These are phyloP conservation scores for Agonum fuliginosum DNA, from an alignment of 2,888 invertebrate genomes.

Conservation along the genomic window DNA sequence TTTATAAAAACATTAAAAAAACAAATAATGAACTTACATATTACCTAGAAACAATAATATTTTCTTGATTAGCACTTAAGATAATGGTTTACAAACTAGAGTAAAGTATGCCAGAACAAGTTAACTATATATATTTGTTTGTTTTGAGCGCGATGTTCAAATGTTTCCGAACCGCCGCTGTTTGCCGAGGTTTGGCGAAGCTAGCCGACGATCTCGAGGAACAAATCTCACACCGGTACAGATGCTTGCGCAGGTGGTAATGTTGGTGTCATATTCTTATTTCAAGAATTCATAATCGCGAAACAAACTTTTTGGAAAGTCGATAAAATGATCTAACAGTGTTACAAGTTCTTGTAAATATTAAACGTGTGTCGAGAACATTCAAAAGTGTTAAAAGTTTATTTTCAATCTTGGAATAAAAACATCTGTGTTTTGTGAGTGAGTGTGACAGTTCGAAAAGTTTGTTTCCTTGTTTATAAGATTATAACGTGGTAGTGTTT, in stretches of 20 bases:
- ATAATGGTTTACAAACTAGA: no score
- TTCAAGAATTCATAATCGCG: neutral
- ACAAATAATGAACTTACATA: neutral
- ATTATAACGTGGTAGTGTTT: conserved; percentile 1
- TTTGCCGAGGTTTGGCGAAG: conserved; percentile 13
- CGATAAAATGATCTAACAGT: neutral
- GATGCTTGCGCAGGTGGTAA: conserved; percentile 33
- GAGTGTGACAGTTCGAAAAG: conserved; percentile 30
- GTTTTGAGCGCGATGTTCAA: neutral
- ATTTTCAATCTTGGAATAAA: neutral
- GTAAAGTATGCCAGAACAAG: no score
- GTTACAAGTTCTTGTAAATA: neutral
- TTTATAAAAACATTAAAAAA: neutral
- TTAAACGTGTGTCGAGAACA: neutral
- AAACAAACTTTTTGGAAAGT: neutral
- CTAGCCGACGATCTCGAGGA: conserved; percentile 34
- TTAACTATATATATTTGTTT: neutral
- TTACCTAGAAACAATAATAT: neutral
- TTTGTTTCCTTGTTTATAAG: conserved; percentile 32
- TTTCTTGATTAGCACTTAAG: neutral
- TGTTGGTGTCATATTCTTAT: neutral
- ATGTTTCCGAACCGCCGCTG: conserved; percentile 14
- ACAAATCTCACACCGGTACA: conserved; percentile 52
- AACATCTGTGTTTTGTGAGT: conserved; percentile 42
- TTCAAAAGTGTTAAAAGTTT: neutral